Percentiles rank a stretch among this genome's conserved stretches.
These are phyloP conservation scores for Apodemus speciosus DNA, from an alignment of 2,113 vertebrate species.

Conservation along the genomic window DNA sequence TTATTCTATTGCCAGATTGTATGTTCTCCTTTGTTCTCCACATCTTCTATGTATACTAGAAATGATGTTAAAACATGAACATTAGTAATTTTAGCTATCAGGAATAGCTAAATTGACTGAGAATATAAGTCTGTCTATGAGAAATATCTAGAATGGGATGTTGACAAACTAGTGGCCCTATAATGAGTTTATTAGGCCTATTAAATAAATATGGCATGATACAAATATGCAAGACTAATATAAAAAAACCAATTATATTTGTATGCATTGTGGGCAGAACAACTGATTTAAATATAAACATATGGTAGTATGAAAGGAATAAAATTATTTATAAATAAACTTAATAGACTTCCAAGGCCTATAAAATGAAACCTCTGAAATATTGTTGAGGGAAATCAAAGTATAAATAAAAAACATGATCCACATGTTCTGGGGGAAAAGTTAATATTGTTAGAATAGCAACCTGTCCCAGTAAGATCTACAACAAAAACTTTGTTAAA, in stretches of 20 bases:
- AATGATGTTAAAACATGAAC: not conserved
- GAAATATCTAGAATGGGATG: not conserved
- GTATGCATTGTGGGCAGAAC: not conserved
- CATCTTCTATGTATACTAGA: not conserved
- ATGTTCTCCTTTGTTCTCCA: not conserved
- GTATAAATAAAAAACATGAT: not conserved
- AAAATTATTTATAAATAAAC: conserved; percentile 28
- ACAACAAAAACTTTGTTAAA: not conserved
- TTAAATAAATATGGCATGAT: conserved; percentile 2
- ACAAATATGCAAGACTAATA: not conserved
- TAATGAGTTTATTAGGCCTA: not conserved
- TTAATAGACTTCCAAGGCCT: not conserved
- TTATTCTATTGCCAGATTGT: conserved; percentile 14
- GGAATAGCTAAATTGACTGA: too few relatives aligned
- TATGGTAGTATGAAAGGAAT: not conserved
- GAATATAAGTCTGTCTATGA: not conserved
- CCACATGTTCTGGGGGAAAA: not conserved
- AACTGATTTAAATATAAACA: not conserved
- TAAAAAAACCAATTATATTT: conserved; percentile 10
- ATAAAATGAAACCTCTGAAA: not conserved
- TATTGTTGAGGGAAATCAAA: not conserved
- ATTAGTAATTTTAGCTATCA: not conserved
- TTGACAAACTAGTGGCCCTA: not conserved
- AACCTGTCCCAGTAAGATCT: not conserved
- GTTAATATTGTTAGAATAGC: not conserved